A percentile compares a stretch with the other conserved stretches of the same genome.
These are phyloP conservation scores for Thalassophryne amazonica DNA, from an alignment of 2,797 vertebrate genomes.

Conservation along the genomic window DNA sequence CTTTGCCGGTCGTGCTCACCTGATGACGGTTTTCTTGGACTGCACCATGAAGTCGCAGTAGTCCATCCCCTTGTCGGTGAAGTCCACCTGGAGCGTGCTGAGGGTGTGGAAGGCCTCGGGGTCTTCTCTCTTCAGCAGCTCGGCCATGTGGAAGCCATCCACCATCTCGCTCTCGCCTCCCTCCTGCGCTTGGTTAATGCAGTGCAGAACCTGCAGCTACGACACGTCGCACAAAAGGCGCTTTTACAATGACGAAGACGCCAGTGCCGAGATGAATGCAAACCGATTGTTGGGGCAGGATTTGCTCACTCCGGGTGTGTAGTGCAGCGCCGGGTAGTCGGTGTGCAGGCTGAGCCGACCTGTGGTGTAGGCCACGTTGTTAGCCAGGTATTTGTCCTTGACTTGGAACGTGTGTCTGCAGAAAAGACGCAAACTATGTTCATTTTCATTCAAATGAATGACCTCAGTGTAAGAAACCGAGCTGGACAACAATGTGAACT, in stretches of 20 bases:
- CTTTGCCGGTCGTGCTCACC: no score
- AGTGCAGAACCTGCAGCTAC: slow-evolving; percentile 94
- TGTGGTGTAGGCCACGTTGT: slow-evolving; percentile 93
- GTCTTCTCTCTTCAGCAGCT: slow-evolving; percentile 80
- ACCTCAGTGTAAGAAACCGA: no score
- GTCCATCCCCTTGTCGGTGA: slow-evolving; percentile 87
- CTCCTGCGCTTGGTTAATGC: slow-evolving; percentile 83
- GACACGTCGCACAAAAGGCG: slow-evolving; percentile 4
- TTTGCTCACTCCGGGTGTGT: slow-evolving; percentile 90
- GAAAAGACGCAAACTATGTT: no score
- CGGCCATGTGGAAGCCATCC: slow-evolving; percentile 87
- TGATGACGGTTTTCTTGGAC: slow-evolving; percentile 89
- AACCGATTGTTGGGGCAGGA: background rate
- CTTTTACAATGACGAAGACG: background rate
- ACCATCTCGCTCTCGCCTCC: slow-evolving; percentile 90
- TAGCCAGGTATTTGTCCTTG: slow-evolving; percentile 89
- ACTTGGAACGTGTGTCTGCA: slow-evolving; percentile 97
- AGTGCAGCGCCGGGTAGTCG: slow-evolving; percentile 90
- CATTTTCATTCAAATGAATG: no score
- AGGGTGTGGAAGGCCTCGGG: slow-evolving; percentile 85
- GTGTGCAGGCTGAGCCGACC: slow-evolving; percentile 89
- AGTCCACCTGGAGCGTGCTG: slow-evolving; percentile 83
- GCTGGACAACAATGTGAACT: no score
- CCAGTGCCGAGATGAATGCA: background rate
- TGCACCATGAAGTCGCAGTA: slow-evolving; percentile 93